phyloP scores from a whole-genome alignment of 2,888 invertebrate genomes.

The Drosophila neutralis region DNA sequence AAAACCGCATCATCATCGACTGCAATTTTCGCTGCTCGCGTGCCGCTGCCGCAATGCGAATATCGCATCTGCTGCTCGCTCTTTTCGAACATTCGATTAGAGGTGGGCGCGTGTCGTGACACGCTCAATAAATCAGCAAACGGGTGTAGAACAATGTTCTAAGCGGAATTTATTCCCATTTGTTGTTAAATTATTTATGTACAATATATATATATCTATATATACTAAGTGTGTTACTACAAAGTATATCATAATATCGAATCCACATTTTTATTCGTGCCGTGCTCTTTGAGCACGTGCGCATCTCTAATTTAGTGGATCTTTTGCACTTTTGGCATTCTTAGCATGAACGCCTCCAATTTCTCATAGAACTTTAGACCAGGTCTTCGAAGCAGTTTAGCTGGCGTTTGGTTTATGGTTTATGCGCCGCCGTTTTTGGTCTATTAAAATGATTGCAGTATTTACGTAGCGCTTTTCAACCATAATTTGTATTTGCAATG shows the following conservation, averaged over 20 bases:
- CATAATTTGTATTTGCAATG: slow-evolving; percentile 80
- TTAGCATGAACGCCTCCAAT: slow-evolving; percentile 69
- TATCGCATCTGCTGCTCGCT: slow-evolving; percentile 29
- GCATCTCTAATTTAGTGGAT: background rate
- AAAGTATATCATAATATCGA: background rate
- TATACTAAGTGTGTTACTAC: background rate
- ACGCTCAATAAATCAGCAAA: background rate
- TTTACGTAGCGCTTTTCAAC: slow-evolving; percentile 79
- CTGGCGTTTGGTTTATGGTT: slow-evolving; percentile 79
- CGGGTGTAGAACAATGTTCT: too few species aligned
- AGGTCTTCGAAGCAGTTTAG: slow-evolving; percentile 10
- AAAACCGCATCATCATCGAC: slow-evolving; percentile 73
- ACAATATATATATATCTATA: background rate
- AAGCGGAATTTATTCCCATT: too few species aligned
- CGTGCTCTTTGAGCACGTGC: background rate
- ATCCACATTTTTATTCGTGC: fast-evolving
- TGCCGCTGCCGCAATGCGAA: slow-evolving; percentile 56
- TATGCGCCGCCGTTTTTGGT: slow-evolving; percentile 80
- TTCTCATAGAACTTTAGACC: slow-evolving; percentile 55
- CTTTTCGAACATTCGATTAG: background rate
- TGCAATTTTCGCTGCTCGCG: slow-evolving; percentile 73
- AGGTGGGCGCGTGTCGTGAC: slow-evolving; percentile 1
- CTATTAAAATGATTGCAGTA: slow-evolving; percentile 82
- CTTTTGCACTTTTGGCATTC: slow-evolving; percentile 40
- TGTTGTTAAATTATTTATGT: background rate